Evolutionary conservation across 2,888 invertebrate genomes (phyloP).

Genomic region (Cheilosia vulpina): DNA sequence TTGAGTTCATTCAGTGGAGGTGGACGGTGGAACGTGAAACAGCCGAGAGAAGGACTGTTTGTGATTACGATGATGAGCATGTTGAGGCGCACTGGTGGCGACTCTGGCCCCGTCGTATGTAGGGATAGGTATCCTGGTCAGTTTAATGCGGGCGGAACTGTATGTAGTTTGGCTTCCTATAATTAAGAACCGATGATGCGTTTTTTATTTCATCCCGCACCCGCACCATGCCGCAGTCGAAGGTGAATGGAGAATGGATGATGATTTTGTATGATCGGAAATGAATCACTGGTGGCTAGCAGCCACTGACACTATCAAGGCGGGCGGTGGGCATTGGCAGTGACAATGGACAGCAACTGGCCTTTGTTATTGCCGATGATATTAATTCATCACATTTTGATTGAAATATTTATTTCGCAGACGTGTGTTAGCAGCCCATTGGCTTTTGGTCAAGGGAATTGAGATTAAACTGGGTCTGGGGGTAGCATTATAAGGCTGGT

Average conservation of each 20-base stretch:
- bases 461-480: slow-evolving; percentile 30
- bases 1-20: slow-evolving; percentile 50
- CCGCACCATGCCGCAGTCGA: slow-evolving; percentile 6
- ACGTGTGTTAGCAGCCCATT: slow-evolving; percentile 11
- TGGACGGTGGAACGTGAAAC: background rate
- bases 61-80: slow-evolving; percentile 62
- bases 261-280: slow-evolving; percentile 67
- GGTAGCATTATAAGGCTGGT: background rate
- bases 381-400: slow-evolving; percentile 72
- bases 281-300: slow-evolving; percentile 60
- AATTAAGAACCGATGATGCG: slow-evolving; percentile 73
- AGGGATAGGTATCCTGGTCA: background rate
- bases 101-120: background rate
- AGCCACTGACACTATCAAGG: background rate
- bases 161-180: slow-evolving; percentile 32
- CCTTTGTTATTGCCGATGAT: slow-evolving; percentile 67
- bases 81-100: slow-evolving; percentile 12
- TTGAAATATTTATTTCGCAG: slow-evolving; percentile 62
- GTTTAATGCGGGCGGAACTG: background rate
- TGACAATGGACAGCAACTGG: slow-evolving; percentile 26
- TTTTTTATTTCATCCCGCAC: slow-evolving; percentile 61
- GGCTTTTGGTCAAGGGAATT: slow-evolving; percentile 56
- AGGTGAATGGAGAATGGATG: slow-evolving; percentile 42
- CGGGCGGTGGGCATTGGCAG: background rate
- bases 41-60: slow-evolving; percentile 33